A percentile compares a stretch with the other conserved stretches of the same genome.
Evolutionary conservation across 2,113 vertebrate genomes (phyloP).

Genomic region (Physeter macrocephalus): DNA sequence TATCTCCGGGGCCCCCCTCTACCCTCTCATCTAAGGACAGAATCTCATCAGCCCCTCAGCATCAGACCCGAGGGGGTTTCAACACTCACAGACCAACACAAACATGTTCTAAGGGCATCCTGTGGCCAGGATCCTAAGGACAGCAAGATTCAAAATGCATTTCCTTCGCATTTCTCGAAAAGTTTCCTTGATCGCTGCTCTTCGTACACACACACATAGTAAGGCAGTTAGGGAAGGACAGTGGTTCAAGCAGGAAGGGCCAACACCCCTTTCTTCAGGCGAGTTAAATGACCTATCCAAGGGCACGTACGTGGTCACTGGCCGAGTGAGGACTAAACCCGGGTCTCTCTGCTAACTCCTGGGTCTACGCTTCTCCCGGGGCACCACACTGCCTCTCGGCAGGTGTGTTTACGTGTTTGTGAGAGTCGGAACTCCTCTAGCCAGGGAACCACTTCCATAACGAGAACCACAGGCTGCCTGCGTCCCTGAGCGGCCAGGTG

Average conservation of each 20-base stretch:
- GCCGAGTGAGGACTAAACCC: neutral
- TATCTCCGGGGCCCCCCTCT: neutral
- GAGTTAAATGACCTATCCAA: neutral
- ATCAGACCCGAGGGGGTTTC: neutral
- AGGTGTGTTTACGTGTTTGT: neutral
- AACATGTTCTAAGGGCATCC: neutral
- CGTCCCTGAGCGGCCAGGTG: fast-evolving
- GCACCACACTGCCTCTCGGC: neutral
- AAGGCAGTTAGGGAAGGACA: neutral
- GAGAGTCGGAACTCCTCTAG: neutral
- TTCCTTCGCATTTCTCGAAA: neutral
- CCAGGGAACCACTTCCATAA: neutral
- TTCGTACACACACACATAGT: neutral
- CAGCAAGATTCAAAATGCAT: neutral
- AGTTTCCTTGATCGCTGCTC: neutral
- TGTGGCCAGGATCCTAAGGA: neutral
- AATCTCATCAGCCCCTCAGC: neutral
- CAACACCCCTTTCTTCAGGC: neutral
- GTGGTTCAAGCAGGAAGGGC: neutral
- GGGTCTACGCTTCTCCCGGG: neutral
- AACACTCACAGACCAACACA: neutral
- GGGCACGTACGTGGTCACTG: fast-evolving
- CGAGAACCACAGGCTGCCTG: neutral
- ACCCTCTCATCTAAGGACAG: neutral
- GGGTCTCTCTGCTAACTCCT: fast-evolving